Conservation (phyloP, 2,888 invertebrate genomes). For the Ectobius pallidus region DNA sequence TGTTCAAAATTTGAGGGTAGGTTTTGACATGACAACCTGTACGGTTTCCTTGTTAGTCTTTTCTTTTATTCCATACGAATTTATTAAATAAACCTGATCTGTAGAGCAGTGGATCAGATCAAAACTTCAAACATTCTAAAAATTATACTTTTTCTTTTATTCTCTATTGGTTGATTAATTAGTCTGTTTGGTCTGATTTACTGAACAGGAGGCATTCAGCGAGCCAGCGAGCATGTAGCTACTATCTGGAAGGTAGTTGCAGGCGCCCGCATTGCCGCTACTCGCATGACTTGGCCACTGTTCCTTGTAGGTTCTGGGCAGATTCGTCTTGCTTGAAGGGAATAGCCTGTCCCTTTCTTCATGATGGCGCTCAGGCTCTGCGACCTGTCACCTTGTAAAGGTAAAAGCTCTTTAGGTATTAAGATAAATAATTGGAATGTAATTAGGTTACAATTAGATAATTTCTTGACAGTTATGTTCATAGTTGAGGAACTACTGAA, state of each 20-base stretch:
- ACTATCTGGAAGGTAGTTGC: neutral
- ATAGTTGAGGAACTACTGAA: too few species aligned
- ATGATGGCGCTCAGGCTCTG: constrained; percentile 19
- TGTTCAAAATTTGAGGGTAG: too few species aligned
- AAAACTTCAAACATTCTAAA: too few species aligned
- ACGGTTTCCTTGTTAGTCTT: too few species aligned
- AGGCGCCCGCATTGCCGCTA: constrained; percentile 13
- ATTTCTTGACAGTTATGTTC: too few species aligned
- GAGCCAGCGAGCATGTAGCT: constrained; percentile 34
- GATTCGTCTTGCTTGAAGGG: constrained; percentile 30
- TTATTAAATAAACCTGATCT: too few species aligned
- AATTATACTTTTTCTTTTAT: too few species aligned
- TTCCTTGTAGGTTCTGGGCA: constrained; percentile 23
- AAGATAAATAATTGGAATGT: neutral
- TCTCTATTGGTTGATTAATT: too few species aligned
- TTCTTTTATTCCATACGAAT: too few species aligned
- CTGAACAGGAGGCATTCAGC: constrained; percentile 39
- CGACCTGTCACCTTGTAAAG: constrained; percentile 39
- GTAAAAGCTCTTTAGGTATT: constrained; percentile 5
- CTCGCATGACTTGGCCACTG: constrained; percentile 22
- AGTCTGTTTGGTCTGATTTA: too few species aligned
- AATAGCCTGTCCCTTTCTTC: constrained; percentile 30
- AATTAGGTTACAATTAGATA: neutral
- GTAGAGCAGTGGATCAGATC: too few species aligned
- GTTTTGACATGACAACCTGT: too few species aligned